Conservation (phyloP, 2,113 vertebrate species). For the Ciconia maguari region DNA sequence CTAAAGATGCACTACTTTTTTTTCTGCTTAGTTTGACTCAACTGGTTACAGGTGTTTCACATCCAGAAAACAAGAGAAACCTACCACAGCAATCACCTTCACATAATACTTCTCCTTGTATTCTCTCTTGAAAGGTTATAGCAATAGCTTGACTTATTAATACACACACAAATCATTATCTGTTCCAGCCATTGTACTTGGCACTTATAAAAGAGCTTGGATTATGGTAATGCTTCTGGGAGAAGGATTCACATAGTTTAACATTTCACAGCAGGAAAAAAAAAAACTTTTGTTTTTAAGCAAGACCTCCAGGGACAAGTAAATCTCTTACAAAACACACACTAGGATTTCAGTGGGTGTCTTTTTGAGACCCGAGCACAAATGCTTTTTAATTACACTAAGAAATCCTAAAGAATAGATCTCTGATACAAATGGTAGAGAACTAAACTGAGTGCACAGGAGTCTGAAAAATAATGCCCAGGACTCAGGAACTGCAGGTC, state of each 20-base stretch:
- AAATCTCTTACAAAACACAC: not conserved
- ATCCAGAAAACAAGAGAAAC: not conserved
- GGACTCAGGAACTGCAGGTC: not conserved
- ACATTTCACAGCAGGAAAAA: not conserved
- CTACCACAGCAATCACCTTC: not conserved
- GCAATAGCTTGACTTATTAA: not conserved
- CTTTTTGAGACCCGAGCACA: fast-evolving
- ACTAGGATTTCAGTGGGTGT: not conserved
- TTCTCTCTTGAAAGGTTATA: not conserved
- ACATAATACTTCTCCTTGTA: not conserved
- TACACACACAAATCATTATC: not conserved
- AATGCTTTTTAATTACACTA: not conserved
- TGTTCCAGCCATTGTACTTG: not conserved
- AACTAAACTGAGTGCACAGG: fast-evolving
- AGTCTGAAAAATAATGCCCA: not conserved
- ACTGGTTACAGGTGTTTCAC: not conserved
- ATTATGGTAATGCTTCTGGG: not conserved
- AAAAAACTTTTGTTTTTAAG: not conserved
- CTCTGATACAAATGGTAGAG: fast-evolving
- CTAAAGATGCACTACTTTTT: not conserved
- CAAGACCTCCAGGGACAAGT: not conserved
- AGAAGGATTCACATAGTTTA: not conserved
- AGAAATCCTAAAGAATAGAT: not conserved
- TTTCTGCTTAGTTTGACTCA: not conserved
- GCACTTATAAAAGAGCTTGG: not conserved